Evolutionary conservation across 2,113 vertebrate species (phyloP).

Genomic region (Gavia stellata): DNA sequence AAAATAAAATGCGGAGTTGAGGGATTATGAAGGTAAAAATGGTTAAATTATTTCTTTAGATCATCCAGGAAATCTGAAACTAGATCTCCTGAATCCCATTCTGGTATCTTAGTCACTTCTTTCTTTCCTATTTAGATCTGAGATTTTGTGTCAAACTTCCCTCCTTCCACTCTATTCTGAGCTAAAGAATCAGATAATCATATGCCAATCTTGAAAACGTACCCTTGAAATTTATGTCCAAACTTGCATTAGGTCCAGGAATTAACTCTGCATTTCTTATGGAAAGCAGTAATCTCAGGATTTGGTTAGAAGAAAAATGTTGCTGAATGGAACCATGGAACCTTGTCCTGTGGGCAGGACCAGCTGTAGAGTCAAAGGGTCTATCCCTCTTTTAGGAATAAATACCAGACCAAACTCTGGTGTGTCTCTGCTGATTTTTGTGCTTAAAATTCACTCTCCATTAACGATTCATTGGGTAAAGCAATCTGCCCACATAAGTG

Average conservation of each 20-base stretch:
- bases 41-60: not conserved
- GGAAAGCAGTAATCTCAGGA: not conserved
- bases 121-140: not conserved
- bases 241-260: not conserved
- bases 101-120: not conserved
- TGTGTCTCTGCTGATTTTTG: not conserved
- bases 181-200: not conserved
- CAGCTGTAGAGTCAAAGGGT: not conserved
- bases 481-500: not conserved
- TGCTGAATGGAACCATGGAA: not conserved
- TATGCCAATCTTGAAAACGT: not conserved
- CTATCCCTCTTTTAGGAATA: not conserved
- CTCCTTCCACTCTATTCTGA: not conserved
- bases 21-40: not conserved
- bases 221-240: not conserved
- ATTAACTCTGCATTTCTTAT: not conserved
- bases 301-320: not conserved
- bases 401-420: not conserved
- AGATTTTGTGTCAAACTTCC: not conserved
- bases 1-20: not conserved
- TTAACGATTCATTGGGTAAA: constrained; percentile 22
- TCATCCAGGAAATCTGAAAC: not conserved
- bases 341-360: not conserved
- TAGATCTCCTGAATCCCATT: not conserved
- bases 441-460: not conserved